phyloP scores from a whole-genome alignment of 1,140 invertebrate genomes.

The Ceratina australensis region DNA sequence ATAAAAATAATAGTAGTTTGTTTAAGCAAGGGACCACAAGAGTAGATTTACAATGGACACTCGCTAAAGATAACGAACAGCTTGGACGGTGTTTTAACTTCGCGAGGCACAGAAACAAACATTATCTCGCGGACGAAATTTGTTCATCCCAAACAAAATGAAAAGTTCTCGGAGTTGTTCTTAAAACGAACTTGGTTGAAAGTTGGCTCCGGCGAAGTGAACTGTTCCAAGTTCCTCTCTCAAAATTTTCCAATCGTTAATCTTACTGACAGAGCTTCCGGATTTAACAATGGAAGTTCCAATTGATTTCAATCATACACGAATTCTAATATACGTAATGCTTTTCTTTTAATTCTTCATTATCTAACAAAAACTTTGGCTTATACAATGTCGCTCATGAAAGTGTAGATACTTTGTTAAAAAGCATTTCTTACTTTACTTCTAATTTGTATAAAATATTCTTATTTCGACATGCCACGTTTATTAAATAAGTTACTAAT shows the following conservation, averaged over 20 bases:
- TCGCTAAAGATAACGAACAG: background rate
- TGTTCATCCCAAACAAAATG: background rate
- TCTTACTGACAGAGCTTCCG: background rate
- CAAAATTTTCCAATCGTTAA: background rate
- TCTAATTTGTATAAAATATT: too few species aligned
- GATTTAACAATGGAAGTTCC: background rate
- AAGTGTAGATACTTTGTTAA: too few species aligned
- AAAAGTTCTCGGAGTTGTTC: background rate
- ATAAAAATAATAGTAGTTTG: background rate
- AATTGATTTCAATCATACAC: too few species aligned
- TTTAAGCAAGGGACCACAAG: background rate
- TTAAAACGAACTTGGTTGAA: background rate
- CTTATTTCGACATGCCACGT: too few species aligned
- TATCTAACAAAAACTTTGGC: too few species aligned
- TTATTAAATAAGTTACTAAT: too few species aligned
- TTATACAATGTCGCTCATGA: too few species aligned
- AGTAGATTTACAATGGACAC: background rate
- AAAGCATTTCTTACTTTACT: too few species aligned
- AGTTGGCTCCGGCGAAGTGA: background rate
- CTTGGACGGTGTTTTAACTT: background rate
- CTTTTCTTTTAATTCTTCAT: too few species aligned
- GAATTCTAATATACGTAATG: too few species aligned
- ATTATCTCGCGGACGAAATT: constrained; percentile 15
- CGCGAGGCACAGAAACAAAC: constrained; percentile 6
- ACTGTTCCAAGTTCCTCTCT: background rate